phyloP scores from a whole-genome alignment of 2,888 invertebrate genomes.

The Epirrita christyi region DNA sequence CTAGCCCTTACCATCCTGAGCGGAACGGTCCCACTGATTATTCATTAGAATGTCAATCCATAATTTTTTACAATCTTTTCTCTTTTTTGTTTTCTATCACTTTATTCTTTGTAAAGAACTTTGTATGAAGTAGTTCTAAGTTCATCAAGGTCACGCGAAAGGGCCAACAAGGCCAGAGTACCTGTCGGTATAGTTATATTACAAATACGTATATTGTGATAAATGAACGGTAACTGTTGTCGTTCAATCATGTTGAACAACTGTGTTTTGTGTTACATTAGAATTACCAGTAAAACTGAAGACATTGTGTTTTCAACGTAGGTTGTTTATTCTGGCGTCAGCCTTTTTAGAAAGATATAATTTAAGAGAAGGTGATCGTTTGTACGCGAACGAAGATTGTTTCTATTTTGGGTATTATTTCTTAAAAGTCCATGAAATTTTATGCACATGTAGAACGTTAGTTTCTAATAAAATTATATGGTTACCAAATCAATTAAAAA shows the following conservation, averaged over 20 bases:
- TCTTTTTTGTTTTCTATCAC: background rate
- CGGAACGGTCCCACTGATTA: background rate
- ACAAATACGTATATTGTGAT: slow-evolving; percentile 12
- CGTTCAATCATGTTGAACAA: slow-evolving; percentile 10
- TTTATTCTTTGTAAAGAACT: background rate
- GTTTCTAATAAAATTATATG: no score
- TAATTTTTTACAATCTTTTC: background rate
- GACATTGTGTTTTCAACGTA: background rate
- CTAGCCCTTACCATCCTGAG: background rate
- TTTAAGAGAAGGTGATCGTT: no score
- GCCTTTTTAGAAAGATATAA: no score
- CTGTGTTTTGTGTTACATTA: slow-evolving; percentile 15
- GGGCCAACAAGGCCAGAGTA: slow-evolving; percentile 21
- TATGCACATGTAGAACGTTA: no score
- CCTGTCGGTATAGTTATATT: slow-evolving; percentile 5
- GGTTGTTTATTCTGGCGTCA: no score
- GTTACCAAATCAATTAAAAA: no score
- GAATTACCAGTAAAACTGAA: background rate
- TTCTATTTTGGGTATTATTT: no score
- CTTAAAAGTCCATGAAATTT: no score
- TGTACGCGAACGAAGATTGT: no score
- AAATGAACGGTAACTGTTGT: slow-evolving; percentile 11
- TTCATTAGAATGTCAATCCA: background rate
- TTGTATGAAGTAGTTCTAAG: slow-evolving; percentile 8
- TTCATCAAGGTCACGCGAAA: slow-evolving; percentile 24